Conservation (phyloP, 1,140 invertebrate species). For the Nilaparvata lugens region DNA sequence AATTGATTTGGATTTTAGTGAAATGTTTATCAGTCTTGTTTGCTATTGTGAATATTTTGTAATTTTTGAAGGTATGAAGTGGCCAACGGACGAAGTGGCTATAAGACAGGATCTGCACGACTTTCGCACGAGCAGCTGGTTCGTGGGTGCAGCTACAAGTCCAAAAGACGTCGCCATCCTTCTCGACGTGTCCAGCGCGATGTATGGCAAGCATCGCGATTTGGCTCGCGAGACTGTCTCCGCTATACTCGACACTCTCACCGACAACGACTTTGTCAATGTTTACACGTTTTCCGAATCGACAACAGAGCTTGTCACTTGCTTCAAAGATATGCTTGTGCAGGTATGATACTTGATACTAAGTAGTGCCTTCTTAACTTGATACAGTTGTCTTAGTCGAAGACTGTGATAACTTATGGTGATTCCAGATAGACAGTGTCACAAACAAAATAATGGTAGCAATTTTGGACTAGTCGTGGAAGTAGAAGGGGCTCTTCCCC, state of each 20-base stretch:
- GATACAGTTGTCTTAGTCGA: no score
- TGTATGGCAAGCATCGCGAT: conserved; percentile 73
- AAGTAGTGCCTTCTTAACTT: no score
- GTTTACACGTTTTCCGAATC: conserved; percentile 74
- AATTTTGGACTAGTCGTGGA: no score
- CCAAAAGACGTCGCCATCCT: conserved; percentile 92
- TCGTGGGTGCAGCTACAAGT: conserved; percentile 90
- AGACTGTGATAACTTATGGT: no score
- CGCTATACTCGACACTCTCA: conserved; percentile 87
- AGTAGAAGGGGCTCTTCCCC: no score
- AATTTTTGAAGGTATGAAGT: conserved; percentile 49
- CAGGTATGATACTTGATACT: conserved; percentile 49
- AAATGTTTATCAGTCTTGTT: no score
- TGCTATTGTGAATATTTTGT: neutral
- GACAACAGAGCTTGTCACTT: conserved; percentile 66
- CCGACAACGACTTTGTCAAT: conserved; percentile 94
- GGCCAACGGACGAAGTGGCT: conserved; percentile 57
- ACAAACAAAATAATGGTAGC: no score
- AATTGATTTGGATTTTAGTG: no score
- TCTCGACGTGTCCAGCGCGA: conserved; percentile 80
- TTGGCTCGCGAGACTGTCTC: conserved; percentile 78
- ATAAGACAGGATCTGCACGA: conserved; percentile 66
- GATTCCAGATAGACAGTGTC: no score
- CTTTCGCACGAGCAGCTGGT: conserved; percentile 82
- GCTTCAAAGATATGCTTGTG: conserved; percentile 80